phyloP scores from a whole-genome alignment of 1,140 invertebrate species.

The Paralvinella palmiformis region DNA sequence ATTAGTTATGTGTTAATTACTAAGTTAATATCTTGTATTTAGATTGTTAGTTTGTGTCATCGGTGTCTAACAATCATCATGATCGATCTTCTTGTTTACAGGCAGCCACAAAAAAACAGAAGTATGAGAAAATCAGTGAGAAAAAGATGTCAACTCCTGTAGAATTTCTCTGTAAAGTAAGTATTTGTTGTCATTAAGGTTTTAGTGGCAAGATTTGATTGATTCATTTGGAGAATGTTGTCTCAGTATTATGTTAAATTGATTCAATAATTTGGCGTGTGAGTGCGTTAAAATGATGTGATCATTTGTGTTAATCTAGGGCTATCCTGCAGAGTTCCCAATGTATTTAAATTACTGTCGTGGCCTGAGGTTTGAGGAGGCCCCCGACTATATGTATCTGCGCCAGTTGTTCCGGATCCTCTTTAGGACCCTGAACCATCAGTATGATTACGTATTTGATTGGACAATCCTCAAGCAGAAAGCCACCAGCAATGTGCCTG shows the following conservation, averaged over 20 bases:
- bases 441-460: slow-evolving; percentile 99
- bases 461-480: slow-evolving; percentile 97
- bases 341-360: slow-evolving; percentile 98
- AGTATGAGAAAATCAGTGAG: slow-evolving; percentile 95
- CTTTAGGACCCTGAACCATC: slow-evolving; percentile 97
- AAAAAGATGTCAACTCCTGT: slow-evolving; percentile 97
- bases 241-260: too few relatives aligned
- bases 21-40: too few relatives aligned
- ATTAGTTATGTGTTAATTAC: too few relatives aligned
- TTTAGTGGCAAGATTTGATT: neutral
- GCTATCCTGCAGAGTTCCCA: slow-evolving; percentile 92
- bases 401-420: slow-evolving; percentile 95
- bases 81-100: too few relatives aligned
- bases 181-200: neutral
- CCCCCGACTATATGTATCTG: slow-evolving; percentile 97
- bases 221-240: too few relatives aligned
- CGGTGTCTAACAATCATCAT: too few relatives aligned
- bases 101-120: slow-evolving; percentile 92
- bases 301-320: slow-evolving; percentile 71
- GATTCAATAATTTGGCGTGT: neutral
- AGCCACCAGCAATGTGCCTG: slow-evolving; percentile 7
- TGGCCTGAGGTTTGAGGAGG: slow-evolving; percentile 90
- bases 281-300: neutral
- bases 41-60: too few relatives aligned
- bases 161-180: slow-evolving; percentile 79